Conservation (phyloP, 2,797 vertebrate genomes). For the Phrynocephalus vlangalii region DNA sequence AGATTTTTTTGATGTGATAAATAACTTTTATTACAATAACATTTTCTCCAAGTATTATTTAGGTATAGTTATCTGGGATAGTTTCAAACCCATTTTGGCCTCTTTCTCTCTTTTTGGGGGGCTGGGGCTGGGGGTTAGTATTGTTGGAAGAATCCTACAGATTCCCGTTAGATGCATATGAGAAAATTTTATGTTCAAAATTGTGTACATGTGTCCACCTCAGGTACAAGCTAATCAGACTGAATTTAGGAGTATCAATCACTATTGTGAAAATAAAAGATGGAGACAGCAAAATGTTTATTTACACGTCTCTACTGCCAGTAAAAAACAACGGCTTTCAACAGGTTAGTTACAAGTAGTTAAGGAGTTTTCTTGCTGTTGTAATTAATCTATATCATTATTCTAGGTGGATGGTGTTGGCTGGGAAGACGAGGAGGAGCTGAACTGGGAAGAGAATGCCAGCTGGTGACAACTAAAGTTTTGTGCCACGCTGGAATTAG, state of each 20-base stretch:
- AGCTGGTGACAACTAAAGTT: conserved; percentile 80
- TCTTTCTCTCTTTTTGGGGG: too few species aligned
- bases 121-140: neutral
- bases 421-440: conserved; percentile 91
- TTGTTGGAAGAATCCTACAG: neutral
- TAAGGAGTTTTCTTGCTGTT: conserved; percentile 22
- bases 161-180: neutral
- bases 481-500: neutral
- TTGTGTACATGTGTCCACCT: too few species aligned
- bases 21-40: too few species aligned
- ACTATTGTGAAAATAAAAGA: neutral
- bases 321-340: neutral
- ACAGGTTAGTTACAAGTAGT: neutral
- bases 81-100: too few species aligned
- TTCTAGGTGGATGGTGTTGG: conserved; percentile 88
- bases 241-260: neutral
- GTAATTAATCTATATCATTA: conserved; percentile 35
- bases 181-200: neutral
- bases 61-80: too few species aligned
- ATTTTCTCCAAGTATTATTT: too few species aligned
- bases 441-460: conserved; percentile 92
- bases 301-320: neutral
- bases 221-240: neutral
- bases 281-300: neutral
- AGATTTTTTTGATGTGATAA: too few species aligned